Percentiles rank a stretch among this genome's conserved stretches.
phyloP scores from a whole-genome alignment of 2,113 vertebrate genomes.

The Empidonax traillii region DNA sequence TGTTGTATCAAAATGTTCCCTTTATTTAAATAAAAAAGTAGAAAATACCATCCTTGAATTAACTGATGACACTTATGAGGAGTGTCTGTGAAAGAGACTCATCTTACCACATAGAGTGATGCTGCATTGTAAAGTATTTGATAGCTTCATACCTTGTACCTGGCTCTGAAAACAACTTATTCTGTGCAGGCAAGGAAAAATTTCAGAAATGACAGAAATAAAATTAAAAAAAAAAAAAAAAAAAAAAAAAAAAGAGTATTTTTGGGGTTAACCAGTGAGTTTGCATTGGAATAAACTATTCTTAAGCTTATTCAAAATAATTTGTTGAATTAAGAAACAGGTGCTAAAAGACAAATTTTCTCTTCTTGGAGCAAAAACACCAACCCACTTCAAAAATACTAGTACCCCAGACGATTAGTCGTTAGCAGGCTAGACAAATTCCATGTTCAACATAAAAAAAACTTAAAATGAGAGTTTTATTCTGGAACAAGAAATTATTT shows the following conservation, averaged over 20 bases:
- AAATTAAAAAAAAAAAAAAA: neutral
- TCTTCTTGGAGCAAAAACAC: neutral
- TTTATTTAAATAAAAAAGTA: neutral
- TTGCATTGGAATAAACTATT: neutral
- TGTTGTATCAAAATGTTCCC: neutral
- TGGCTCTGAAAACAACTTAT: neutral
- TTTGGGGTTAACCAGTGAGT: neutral
- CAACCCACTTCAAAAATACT: neutral
- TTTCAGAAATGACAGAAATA: neutral
- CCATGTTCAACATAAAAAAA: neutral
- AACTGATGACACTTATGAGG: neutral
- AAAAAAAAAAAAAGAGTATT: neutral
- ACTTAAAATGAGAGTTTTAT: neutral
- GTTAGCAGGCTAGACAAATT: neutral
- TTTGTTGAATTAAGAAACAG: neutral
- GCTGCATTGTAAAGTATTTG: neutral
- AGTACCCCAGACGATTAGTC: neutral
- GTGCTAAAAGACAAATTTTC: neutral
- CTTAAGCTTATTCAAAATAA: neutral
- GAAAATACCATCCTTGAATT: neutral
- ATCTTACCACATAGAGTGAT: neutral
- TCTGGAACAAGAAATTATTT: conserved; percentile 43
- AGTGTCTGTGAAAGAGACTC: neutral
- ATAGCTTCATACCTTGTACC: neutral
- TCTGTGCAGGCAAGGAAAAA: neutral